phyloP scores from a whole-genome alignment of 1,140 invertebrate genomes.

The Drepana arcuata region DNA sequence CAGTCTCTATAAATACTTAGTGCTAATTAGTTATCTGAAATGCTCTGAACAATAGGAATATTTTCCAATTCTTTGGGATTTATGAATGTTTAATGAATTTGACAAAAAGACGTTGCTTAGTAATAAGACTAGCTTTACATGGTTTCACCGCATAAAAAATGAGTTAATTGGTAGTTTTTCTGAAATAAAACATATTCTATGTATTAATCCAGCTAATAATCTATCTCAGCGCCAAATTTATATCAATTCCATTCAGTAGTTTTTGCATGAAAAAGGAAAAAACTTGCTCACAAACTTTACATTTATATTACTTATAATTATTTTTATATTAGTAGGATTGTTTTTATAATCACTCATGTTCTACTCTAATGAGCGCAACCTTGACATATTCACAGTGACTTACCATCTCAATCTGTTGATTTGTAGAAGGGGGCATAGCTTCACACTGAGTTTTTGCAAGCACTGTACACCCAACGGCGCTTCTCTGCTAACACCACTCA shows the following conservation, averaged over 20 bases:
- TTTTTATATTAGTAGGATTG: background rate
- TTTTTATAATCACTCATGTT: background rate
- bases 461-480: slow-evolving; percentile 72
- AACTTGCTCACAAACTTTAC: background rate
- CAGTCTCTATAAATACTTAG: too few species aligned
- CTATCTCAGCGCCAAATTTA: background rate
- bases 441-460: slow-evolving; percentile 64
- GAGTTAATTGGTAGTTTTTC: too few species aligned
- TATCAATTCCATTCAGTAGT: background rate
- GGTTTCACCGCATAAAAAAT: too few species aligned
- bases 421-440: slow-evolving; percentile 70
- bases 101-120: too few species aligned
- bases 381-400: too few species aligned
- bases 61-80: too few species aligned
- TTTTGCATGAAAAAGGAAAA: background rate
- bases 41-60: too few species aligned
- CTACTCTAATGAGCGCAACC: too few species aligned
- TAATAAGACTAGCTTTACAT: too few species aligned
- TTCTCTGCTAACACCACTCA: slow-evolving; percentile 66
- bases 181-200: too few species aligned
- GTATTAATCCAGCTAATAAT: background rate
- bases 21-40: too few species aligned
- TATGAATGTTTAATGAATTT: too few species aligned
- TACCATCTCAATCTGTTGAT: slow-evolving; percentile 75
- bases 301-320: background rate